Conservation (phyloP, 2,797 vertebrate species). For the Brotula barbata region DNA sequence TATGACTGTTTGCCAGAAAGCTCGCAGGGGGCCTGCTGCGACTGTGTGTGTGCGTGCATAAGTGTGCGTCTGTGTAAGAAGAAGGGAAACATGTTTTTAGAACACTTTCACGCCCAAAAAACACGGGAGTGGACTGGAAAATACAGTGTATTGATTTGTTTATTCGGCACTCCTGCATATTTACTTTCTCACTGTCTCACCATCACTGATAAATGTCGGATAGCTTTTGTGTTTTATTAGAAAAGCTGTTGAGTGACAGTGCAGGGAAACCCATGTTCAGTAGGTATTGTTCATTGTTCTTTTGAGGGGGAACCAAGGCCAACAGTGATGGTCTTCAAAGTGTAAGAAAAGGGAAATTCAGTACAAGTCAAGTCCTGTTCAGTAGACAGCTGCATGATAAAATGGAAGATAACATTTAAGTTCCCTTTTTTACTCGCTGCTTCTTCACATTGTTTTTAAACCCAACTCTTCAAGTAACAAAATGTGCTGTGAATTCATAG, state of each 20-base stretch:
- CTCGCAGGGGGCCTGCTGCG: slow-evolving; percentile 73
- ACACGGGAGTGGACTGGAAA: slow-evolving; percentile 75
- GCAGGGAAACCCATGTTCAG: slow-evolving; percentile 13
- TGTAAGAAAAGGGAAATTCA: slow-evolving; percentile 67
- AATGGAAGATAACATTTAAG: slow-evolving; percentile 44
- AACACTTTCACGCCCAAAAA: slow-evolving; percentile 72
- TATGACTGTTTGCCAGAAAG: slow-evolving; percentile 82
- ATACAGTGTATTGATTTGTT: slow-evolving; percentile 64
- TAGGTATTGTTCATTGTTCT: slow-evolving; percentile 59
- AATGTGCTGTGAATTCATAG: slow-evolving; percentile 16
- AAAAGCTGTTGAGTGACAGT: slow-evolving; percentile 17
- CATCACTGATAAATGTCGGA: slow-evolving; percentile 61
- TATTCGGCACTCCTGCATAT: slow-evolving; percentile 63
- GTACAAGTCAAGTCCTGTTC: slow-evolving; percentile 29
- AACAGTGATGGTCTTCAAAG: slow-evolving; percentile 54
- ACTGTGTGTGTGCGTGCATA: slow-evolving; percentile 48
- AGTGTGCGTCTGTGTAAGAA: slow-evolving; percentile 82
- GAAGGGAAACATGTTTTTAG: slow-evolving; percentile 90
- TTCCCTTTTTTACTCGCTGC: slow-evolving; percentile 48
- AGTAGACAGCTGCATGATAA: slow-evolving; percentile 13
- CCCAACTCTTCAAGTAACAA: slow-evolving; percentile 38
- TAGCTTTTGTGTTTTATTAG: slow-evolving; percentile 50
- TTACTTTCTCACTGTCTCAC: slow-evolving; percentile 62
- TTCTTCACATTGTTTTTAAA: slow-evolving; percentile 46
- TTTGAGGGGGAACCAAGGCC: slow-evolving; percentile 57